Base-by-base conservation (phyloP, 2,888 invertebrate species). In the Conops quadrifasciatus region DNA sequence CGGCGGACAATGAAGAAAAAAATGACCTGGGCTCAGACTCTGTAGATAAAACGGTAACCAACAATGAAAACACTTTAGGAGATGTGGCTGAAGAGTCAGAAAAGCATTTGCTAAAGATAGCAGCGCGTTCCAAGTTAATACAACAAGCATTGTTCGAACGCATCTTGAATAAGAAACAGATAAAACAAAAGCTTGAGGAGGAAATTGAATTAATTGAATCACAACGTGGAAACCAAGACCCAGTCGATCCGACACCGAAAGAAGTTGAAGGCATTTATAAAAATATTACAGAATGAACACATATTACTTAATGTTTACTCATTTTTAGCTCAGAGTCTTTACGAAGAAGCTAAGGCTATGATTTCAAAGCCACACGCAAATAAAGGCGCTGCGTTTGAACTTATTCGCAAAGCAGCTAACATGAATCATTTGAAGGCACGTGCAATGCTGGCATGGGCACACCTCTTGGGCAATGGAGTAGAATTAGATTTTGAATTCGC, bases 391-490 rank as follows among this genome's bases (percentile, higher is more conserved):
- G 95, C 94, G 0, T 94, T 94, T 78, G 88, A 91, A 49, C 87
- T 94, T 67, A 88, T 98, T 45, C 89, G 91, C 56, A 89, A 91
- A 77, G 94, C 98, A 0, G 93, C 96, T 0, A 90, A 91, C 58
- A 87, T 91, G 70, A 95, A 95, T 53, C 95, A 97, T 83, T 84
- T 87, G 0, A 91, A 93, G 63, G 95, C 98, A 0, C 90, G 91
- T 83, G 93, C 95, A 72, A 89, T 93, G 82, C 85, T 97, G 5
- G 97, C 96, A 0, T 96, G 97, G 94, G 94, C 93, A 0, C 89
- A 93, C 78, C 85, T 98, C 7, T 91, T 96, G 78, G 98, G 98
- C 0, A 93, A 89, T 80, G 93, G 90, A 72, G 87, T 94, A 16
- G 89, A 90, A 53, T 91, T 95, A 78, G 92, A 97, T 83, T 87